Percentiles rank a stretch among this genome's conserved stretches.
These are phyloP conservation scores for Drosophila pseudoananassae DNA, from an alignment of 1,140 invertebrate species.

Conservation along the genomic window DNA sequence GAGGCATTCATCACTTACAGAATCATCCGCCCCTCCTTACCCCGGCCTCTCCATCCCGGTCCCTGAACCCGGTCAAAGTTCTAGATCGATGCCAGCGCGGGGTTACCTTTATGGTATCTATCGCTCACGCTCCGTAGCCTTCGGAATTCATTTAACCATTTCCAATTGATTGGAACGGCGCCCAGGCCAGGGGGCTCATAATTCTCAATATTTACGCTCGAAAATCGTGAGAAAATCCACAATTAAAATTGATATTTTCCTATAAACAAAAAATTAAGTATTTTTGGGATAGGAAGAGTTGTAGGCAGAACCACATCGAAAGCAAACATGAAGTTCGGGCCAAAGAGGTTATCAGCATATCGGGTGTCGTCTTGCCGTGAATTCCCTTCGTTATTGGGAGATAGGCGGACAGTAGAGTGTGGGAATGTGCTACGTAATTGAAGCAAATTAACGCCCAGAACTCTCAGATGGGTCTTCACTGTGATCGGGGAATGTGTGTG, in stretches of 20 bases:
- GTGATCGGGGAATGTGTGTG: conserved; percentile 39
- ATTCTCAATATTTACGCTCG: conserved; percentile 42
- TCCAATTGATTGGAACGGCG: conserved; percentile 30
- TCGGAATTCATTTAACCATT: conserved; percentile 32
- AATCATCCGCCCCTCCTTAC: conserved; percentile 21
- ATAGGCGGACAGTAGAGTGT: conserved; percentile 34
- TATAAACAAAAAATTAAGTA: conserved; percentile 54
- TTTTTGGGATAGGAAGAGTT: conserved; percentile 4
- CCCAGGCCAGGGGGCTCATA: conserved; percentile 12
- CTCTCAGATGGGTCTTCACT: conserved; percentile 4
- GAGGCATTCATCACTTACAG: conserved; percentile 49
- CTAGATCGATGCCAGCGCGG: conserved; percentile 6
- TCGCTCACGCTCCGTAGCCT: conserved; percentile 27
- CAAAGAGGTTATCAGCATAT: conserved; percentile 63
- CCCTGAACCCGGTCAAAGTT: conserved; percentile 34
- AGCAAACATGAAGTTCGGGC: conserved; percentile 55
- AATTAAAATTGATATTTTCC: conserved; percentile 74
- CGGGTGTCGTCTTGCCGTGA: conserved; percentile 43
- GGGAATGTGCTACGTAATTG: conserved; percentile 24
- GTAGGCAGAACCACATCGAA: conserved; percentile 20
- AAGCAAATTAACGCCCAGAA: conserved; percentile 23
- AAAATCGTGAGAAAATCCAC: conserved; percentile 75
- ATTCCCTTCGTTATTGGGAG: conserved; percentile 52
- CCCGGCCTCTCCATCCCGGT: conserved; percentile 1
- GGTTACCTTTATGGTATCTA: conserved; percentile 2